These are phyloP conservation scores for Pycnonotus jocosus DNA, from an alignment of 2,113 vertebrate species.

Conservation along the genomic window DNA sequence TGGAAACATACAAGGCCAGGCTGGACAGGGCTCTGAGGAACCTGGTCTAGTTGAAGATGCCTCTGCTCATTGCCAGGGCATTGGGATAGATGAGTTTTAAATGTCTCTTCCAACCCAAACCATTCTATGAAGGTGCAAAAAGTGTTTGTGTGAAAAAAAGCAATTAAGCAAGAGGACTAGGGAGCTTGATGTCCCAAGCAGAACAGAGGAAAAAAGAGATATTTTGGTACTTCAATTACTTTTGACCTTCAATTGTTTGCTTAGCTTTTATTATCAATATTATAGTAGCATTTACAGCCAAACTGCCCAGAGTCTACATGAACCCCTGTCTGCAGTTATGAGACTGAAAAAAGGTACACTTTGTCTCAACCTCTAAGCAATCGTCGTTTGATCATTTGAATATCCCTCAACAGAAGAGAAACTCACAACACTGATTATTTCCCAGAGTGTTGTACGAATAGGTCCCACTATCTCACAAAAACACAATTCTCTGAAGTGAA, in stretches of 20 bases:
- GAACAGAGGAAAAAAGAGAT: neutral
- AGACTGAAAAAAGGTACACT: neutral
- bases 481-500: neutral
- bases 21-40: neutral
- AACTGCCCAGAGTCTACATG: neutral
- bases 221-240: neutral
- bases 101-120: neutral
- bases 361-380: neutral
- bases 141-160: neutral
- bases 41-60: neutral
- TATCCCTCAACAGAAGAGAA: neutral
- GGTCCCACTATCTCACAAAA: neutral
- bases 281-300: neutral
- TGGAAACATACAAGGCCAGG: neutral
- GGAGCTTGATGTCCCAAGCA: neutral
- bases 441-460: neutral
- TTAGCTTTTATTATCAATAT: neutral
- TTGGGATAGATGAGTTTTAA: neutral
- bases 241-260: neutral
- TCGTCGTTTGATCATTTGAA: neutral
- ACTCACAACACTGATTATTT: fast-evolving
- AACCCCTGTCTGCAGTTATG: neutral
- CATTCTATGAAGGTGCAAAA: neutral
- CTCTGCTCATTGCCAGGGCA: neutral
- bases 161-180: fast-evolving